Conservation (phyloP, 2,113 vertebrate genomes). For the Esox niger region DNA sequence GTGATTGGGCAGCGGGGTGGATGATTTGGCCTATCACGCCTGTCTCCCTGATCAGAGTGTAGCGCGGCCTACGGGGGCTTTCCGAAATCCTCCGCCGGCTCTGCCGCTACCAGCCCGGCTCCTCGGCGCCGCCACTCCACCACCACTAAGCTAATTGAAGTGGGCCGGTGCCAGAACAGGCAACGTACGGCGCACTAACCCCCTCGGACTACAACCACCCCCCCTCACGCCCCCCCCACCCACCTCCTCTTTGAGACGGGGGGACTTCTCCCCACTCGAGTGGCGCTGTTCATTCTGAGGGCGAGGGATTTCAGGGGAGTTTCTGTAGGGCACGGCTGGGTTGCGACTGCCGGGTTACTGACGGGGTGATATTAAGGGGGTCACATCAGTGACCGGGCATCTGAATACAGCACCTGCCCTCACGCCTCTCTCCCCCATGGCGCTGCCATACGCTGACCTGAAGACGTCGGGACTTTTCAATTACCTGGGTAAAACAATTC, state of each 20-base stretch:
- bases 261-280: too few relatives aligned
- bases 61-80: slow-evolving; percentile 20
- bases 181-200: slow-evolving; percentile 17
- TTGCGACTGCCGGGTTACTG: slow-evolving; percentile 7
- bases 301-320: slow-evolving; percentile 21
- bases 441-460: neutral
- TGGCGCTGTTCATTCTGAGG: slow-evolving; percentile 13
- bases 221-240: slow-evolving; percentile 9
- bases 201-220: neutral
- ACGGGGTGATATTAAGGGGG: neutral
- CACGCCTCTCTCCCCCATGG: too few relatives aligned
- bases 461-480: too few relatives aligned
- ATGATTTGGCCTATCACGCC: slow-evolving; percentile 23
- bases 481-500: too few relatives aligned
- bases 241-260: slow-evolving; percentile 13
- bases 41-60: slow-evolving; percentile 16
- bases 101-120: neutral
- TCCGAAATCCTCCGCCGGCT: slow-evolving; percentile 15
- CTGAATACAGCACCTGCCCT: neutral
- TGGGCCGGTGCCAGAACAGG: slow-evolving; percentile 28
- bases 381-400: neutral
- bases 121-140: slow-evolving; percentile 28
- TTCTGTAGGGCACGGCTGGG: slow-evolving; percentile 31
- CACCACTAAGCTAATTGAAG: slow-evolving; percentile 54
- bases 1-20: slow-evolving; percentile 31